These are phyloP conservation scores for Andricus grossulariae DNA, from an alignment of 1,140 invertebrate species.

Conservation along the genomic window DNA sequence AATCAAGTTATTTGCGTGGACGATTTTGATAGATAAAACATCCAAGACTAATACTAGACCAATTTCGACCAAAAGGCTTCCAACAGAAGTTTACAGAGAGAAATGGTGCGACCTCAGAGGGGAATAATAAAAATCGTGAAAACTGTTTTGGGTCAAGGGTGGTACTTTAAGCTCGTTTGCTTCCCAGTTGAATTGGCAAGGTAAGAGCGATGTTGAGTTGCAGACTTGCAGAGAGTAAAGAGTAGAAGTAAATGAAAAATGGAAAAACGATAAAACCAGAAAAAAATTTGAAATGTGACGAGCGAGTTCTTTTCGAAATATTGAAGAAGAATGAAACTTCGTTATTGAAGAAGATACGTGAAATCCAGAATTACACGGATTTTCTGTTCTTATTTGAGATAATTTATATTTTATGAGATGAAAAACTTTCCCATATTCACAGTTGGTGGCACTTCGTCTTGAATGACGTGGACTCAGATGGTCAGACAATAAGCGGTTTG, in stretches of 20 bases:
- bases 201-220: neutral
- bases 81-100: no score
- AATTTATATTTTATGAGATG: neutral
- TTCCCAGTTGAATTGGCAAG: neutral
- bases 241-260: neutral
- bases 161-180: conserved; percentile 17
- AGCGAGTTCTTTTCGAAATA: neutral
- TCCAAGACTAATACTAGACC: no score
- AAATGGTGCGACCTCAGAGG: neutral
- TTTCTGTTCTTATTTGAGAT: no score
- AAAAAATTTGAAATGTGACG: neutral
- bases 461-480: neutral
- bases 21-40: no score
- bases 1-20: no score
- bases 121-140: conserved; percentile 2
- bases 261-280: neutral
- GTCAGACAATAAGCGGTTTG: neutral
- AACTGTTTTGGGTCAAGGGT: conserved; percentile 49
- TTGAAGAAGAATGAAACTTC: neutral
- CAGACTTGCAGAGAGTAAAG: neutral
- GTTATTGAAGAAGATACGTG: no score
- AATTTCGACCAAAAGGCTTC: no score
- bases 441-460: neutral
- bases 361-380: no score
- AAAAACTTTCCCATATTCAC: neutral